These are phyloP conservation scores for Pristionchus maxplancki DNA, from an alignment of 2,888 invertebrate species.

Conservation along the genomic window DNA sequence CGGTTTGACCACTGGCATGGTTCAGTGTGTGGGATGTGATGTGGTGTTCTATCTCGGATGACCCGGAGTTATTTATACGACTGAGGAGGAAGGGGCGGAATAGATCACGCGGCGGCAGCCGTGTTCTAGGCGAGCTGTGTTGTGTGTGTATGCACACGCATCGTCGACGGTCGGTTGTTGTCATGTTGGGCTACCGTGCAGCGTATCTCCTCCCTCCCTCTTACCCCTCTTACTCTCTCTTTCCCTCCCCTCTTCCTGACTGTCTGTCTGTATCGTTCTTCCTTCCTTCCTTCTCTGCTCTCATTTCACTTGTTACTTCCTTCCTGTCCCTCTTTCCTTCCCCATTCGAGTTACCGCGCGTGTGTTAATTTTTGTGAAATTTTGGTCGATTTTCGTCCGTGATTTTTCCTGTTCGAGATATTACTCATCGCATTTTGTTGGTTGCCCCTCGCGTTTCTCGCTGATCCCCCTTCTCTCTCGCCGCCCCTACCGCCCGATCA, in stretches of 20 bases:
- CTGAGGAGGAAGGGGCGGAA: not conserved
- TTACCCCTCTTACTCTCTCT: not conserved
- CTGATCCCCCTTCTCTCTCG: not conserved
- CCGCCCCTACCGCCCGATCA: not conserved
- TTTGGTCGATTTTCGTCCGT: not conserved
- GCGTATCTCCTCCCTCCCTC: not conserved
- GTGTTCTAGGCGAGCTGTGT: not conserved
- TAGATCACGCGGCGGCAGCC: not conserved
- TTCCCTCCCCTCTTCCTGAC: not conserved
- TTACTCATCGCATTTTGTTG: conserved; percentile 5
- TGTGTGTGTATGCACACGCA: not conserved
- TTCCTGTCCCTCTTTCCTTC: not conserved
- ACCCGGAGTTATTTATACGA: not conserved
- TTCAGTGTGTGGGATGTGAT: not conserved
- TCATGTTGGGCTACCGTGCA: not conserved
- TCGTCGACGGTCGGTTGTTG: not conserved
- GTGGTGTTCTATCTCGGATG: not conserved
- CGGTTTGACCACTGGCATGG: too few relatives aligned
- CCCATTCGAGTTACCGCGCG: not conserved
- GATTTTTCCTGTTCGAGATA: not conserved
- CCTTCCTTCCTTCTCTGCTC: not conserved
- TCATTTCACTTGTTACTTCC: not conserved
- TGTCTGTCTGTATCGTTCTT: not conserved
- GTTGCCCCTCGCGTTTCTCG: not conserved
- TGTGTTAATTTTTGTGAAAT: not conserved